Evolutionary conservation across 64 coral and sea anemone genomes (phyloP).

Genomic region (Hydrozoanthus tunicans): DNA sequence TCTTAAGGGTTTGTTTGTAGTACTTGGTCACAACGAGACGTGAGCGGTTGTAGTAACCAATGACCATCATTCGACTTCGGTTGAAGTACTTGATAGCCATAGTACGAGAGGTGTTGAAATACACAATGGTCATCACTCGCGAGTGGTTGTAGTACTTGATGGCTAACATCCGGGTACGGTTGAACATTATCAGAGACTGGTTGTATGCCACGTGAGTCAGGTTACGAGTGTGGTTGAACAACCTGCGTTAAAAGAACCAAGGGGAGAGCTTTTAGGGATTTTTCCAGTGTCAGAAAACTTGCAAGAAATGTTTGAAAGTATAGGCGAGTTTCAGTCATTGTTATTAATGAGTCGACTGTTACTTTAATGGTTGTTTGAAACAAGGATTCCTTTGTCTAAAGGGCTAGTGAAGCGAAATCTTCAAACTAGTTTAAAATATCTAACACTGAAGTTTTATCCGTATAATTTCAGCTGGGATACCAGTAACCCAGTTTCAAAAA

Average conservation of each 20-base stretch:
- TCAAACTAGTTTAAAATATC: too few relatives aligned
- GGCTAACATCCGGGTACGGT: background rate
- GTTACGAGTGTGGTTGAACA: slow-evolving; percentile 75
- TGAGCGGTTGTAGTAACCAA: slow-evolving; percentile 51
- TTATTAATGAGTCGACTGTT: too few relatives aligned
- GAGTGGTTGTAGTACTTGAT: slow-evolving; percentile 64
- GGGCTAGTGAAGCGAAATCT: too few relatives aligned
- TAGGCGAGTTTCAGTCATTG: too few relatives aligned
- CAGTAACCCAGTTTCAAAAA: too few relatives aligned
- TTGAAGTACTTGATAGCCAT: slow-evolving; percentile 61
- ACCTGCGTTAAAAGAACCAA: background rate
- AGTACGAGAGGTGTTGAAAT: slow-evolving; percentile 48
- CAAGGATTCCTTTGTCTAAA: too few relatives aligned
- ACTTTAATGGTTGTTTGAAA: too few relatives aligned
- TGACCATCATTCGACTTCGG: slow-evolving; percentile 27
- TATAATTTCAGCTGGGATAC: too few relatives aligned
- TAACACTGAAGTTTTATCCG: too few relatives aligned
- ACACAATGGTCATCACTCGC: slow-evolving; percentile 35
- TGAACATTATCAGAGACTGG: slow-evolving; percentile 49
- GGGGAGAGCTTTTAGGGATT: background rate
- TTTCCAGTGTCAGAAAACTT: background rate
- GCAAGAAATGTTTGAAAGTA: background rate
- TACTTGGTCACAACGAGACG: slow-evolving; percentile 46
- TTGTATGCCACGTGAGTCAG: slow-evolving; percentile 51
- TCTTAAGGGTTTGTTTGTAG: slow-evolving; percentile 52